A percentile compares a stretch with the other conserved stretches of the same genome.
phyloP scores from a whole-genome alignment of 2,888 invertebrate genomes.

The Drosophila tripunctata region DNA sequence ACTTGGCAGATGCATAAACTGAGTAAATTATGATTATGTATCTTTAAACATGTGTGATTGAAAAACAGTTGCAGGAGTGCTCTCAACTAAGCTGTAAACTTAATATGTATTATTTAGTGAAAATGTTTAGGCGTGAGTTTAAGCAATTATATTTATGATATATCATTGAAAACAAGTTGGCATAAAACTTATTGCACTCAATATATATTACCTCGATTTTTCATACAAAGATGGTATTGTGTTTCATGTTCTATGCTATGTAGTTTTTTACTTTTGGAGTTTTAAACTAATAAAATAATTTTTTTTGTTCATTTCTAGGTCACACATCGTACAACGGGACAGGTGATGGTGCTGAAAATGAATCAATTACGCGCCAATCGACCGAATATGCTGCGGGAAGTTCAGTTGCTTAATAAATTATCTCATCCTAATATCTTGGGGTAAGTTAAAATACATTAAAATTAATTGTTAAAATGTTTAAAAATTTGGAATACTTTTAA shows the following conservation, averaged over 20 bases:
- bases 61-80: constrained; percentile 4
- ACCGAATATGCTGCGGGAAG: constrained; percentile 98
- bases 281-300: constrained; percentile 24
- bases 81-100: not conserved
- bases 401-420: constrained; percentile 97
- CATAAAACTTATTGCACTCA: not conserved
- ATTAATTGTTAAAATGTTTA: too few relatives aligned
- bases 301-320: constrained; percentile 87
- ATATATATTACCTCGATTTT: not conserved
- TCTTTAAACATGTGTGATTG: constrained; percentile 17
- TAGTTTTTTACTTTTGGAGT: not conserved
- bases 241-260: constrained; percentile 4
- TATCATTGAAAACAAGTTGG: not conserved
- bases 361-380: constrained; percentile 96
- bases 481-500: too few relatives aligned
- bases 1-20: constrained; percentile 22
- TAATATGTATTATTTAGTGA: not conserved
- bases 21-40: constrained; percentile 21
- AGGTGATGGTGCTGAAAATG: constrained; percentile 99
- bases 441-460: too few relatives aligned
- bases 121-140: not conserved
- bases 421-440: constrained; percentile 97
- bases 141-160: not conserved
- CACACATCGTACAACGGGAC: constrained; percentile 95
- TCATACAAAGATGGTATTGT: not conserved